phyloP scores from a whole-genome alignment of 2,888 invertebrate species.

The Ormyrus rosae region DNA sequence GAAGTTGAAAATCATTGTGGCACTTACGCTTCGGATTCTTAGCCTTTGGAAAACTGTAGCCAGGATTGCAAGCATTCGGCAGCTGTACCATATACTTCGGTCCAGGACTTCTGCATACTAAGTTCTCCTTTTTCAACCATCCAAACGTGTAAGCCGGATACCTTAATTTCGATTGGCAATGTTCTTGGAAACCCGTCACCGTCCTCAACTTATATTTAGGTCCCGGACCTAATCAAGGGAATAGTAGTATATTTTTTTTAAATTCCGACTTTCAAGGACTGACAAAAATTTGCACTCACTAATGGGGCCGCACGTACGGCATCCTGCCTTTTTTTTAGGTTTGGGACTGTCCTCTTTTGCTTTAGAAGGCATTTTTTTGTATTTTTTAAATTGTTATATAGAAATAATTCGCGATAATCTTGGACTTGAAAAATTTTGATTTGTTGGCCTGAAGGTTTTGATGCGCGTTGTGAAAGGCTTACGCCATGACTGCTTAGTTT shows the following conservation, averaged over 20 bases:
- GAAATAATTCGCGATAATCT: slow-evolving; percentile 42
- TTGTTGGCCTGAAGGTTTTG: slow-evolving; percentile 32
- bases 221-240: slow-evolving; percentile 76
- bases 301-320: slow-evolving; percentile 27
- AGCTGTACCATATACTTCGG: slow-evolving; percentile 76
- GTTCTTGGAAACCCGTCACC: slow-evolving; percentile 79
- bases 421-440: slow-evolving; percentile 54
- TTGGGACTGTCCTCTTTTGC: too few relatives aligned
- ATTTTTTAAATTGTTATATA: slow-evolving; percentile 46
- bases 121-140: slow-evolving; percentile 62
- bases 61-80: slow-evolving; percentile 10
- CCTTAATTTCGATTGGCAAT: slow-evolving; percentile 80
- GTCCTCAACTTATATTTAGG: slow-evolving; percentile 80
- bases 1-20: neutral
- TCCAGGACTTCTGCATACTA: slow-evolving; percentile 72
- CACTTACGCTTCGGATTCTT: slow-evolving; percentile 16
- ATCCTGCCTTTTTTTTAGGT: slow-evolving; percentile 42
- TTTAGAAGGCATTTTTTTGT: slow-evolving; percentile 34
- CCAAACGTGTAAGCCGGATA: slow-evolving; percentile 82
- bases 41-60: slow-evolving; percentile 35
- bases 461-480: neutral
- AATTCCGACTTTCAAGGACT: neutral
- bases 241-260: neutral
- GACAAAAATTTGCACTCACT: slow-evolving; percentile 20
- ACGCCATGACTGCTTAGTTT: slow-evolving; percentile 27